Conservation (phyloP, 2,888 invertebrate species). For the Pollenia angustigena region DNA sequence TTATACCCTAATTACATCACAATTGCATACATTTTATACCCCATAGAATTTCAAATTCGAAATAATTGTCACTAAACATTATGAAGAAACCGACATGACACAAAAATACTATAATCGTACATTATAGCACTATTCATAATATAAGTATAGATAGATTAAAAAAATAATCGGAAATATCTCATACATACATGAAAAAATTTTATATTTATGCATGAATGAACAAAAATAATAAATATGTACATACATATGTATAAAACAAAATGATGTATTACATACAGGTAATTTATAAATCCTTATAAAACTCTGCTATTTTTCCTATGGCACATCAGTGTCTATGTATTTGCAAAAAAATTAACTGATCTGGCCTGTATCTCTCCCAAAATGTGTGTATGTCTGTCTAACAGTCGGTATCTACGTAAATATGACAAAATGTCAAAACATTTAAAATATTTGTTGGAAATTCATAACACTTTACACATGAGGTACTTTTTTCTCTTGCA, state of each 20-base stretch:
- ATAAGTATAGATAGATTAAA: neutral
- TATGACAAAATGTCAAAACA: conserved; percentile 67
- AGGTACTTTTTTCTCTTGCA: neutral
- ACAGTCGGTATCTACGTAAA: conserved; percentile 21
- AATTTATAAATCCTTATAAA: conserved; percentile 59
- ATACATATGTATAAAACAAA: neutral
- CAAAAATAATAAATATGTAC: neutral
- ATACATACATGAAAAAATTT: neutral
- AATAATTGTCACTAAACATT: conserved; percentile 6
- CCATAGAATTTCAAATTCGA: conserved; percentile 3
- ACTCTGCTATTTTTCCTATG: neutral
- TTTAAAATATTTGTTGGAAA: conserved; percentile 50
- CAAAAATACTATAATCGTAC: neutral
- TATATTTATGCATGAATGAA: neutral
- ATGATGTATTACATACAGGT: conserved; percentile 31
- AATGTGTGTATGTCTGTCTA: neutral
- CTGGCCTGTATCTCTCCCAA: neutral
- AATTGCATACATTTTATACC: neutral
- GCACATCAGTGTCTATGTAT: conserved; percentile 52
- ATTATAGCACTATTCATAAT: neutral
- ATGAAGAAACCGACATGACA: neutral
- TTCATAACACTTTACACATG: conserved; percentile 44
- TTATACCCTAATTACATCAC: conserved; percentile 3
- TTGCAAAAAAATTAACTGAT: conserved; percentile 9
- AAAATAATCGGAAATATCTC: conserved; percentile 1